Evolutionary conservation across 2,797 vertebrate species (phyloP).

Genomic region (Gymnothorax javanicus): DNA sequence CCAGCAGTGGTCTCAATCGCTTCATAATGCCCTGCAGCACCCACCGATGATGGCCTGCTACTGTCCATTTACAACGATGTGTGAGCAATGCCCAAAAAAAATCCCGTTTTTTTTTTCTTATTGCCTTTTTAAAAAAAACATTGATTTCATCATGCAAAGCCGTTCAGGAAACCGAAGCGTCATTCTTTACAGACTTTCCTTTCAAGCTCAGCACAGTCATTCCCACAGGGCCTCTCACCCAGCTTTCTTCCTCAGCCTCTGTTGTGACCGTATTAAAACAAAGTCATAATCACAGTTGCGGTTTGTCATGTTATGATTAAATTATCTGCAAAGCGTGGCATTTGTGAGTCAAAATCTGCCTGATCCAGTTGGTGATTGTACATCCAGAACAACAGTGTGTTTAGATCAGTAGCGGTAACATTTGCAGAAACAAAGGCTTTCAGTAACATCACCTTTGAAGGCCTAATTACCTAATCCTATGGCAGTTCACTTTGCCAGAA

Average conservation of each 20-base stretch:
- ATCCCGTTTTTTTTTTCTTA: not conserved
- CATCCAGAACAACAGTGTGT: too few relatives aligned
- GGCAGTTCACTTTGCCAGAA: too few relatives aligned
- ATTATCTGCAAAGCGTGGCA: too few relatives aligned
- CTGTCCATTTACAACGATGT: constrained; percentile 8
- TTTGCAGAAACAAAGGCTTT: not conserved
- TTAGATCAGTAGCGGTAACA: too few relatives aligned
- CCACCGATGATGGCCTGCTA: not conserved
- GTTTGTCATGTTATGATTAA: too few relatives aligned
- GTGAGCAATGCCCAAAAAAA: constrained; percentile 19
- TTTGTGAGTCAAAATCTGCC: too few relatives aligned
- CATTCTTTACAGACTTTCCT: constrained; percentile 9
- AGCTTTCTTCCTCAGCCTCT: not conserved
- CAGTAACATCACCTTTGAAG: not conserved
- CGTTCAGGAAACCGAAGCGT: not conserved
- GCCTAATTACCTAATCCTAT: too few relatives aligned
- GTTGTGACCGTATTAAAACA: not conserved
- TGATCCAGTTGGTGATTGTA: too few relatives aligned
- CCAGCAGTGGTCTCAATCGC: not conserved
- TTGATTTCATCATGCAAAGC: constrained; percentile 8
- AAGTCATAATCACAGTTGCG: not conserved
- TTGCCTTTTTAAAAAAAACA: not conserved
- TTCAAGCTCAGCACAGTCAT: not conserved
- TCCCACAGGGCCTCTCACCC: not conserved
- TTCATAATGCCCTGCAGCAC: not conserved